Percentiles rank a stretch among this genome's conserved stretches.
These are phyloP conservation scores for Tipula helvola DNA, from an alignment of 2,888 invertebrate species.

Conservation along the genomic window DNA sequence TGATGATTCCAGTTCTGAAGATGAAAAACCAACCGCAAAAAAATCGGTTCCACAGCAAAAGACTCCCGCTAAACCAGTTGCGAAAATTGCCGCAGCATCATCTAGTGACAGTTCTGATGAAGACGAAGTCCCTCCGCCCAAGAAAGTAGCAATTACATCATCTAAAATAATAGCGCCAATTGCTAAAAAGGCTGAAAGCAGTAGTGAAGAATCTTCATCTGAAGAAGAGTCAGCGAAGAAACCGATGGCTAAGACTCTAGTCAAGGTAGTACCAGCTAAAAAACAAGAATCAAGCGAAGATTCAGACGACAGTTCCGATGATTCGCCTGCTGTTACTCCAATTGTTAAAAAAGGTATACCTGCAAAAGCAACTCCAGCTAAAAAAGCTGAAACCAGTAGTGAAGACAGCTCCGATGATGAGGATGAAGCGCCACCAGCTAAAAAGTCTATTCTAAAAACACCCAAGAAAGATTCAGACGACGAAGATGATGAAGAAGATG, in stretches of 20 bases:
- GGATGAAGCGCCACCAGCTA: conserved; percentile 15
- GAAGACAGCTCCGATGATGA: conserved; percentile 18
- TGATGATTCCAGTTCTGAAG: conserved; percentile 24
- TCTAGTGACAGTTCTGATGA: no score
- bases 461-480: conserved; percentile 23
- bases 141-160: conserved; percentile 18
- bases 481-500: conserved; percentile 17
- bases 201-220: conserved; percentile 8
- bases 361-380: conserved; percentile 14
- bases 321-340: conserved; percentile 21
- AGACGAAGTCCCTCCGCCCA: conserved; percentile 17
- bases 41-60: conserved; percentile 14
- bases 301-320: conserved; percentile 35
- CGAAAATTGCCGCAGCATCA: no score
- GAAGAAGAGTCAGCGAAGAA: background rate
- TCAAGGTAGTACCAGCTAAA: conserved; percentile 22
- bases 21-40: conserved; percentile 18
- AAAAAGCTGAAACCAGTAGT: conserved; percentile 18
- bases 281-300: conserved; percentile 32
- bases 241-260: no score
- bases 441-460: conserved; percentile 21
- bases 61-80: no score
- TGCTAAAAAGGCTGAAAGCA: conserved; percentile 19
- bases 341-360: conserved; percentile 12
- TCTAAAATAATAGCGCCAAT: conserved; percentile 19